Evolutionary conservation across 2,113 vertebrate genomes (phyloP), one percentile per base, ranked within the genome.

Genomic region (Ailurus styani): DNA sequence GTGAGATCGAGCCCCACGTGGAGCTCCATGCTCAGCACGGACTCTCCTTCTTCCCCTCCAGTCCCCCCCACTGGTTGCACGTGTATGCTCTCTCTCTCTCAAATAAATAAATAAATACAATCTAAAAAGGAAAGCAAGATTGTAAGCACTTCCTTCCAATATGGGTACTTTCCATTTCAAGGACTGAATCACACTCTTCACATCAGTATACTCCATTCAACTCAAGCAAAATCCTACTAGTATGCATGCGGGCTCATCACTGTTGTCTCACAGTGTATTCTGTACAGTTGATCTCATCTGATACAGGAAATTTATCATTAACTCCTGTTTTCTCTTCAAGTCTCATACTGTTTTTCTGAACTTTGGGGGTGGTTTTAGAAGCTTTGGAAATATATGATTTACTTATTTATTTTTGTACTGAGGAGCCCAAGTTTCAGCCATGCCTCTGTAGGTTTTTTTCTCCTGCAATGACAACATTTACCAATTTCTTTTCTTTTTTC

Each of bases 211-310:
- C 82, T 70, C 64, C 57, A 55, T 27, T 37, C 21, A 42, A 12
- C 34, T 79, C 54, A 12, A 60, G 52, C 15, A 62, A 85, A 91
- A 7, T 68, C 54, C 27, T 64, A n/a, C 52, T 57, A 14, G 42
- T 55, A 0, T n/a, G 25, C 29, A 3, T 20, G 7, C 15, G 45
- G 73, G 23, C 47, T 72, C 9, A 0, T 11, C 37, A 6, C 34
- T 42, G 25, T 15, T 50, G 4, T 55, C 27, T 15, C 31, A 14
- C 1, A n/a, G 8, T 17, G 10, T 40, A 4, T 0, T 9, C 50
- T 34, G 55, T 1, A 11, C 47, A 31, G 54, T 42, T 52, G 25
- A 37, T 54, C 25, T 83, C 1, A 42, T 57, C 47, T 83, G 50
- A 40, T 29, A 11, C 0, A 25, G 42, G 20, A 83, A 52, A 23